phyloP scores from a whole-genome alignment of 2,797 vertebrate species.

The Sciurus vulgaris region DNA sequence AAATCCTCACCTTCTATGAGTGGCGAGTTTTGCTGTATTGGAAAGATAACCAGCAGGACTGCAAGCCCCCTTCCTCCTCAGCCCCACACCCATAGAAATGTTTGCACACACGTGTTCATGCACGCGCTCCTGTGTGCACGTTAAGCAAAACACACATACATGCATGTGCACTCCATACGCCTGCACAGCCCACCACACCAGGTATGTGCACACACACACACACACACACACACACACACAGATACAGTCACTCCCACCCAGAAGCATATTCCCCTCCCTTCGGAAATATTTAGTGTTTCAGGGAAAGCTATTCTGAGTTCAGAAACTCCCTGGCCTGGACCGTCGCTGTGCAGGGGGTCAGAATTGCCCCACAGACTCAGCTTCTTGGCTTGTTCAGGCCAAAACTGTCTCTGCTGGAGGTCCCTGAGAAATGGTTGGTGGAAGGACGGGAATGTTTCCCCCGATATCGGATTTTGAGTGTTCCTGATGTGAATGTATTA shows the following conservation, averaged over 20 bases:
- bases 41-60: background rate
- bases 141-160: background rate
- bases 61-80: background rate
- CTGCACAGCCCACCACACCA: background rate
- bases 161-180: background rate
- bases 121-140: background rate
- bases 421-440: slow-evolving; percentile 7
- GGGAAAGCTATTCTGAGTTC: slow-evolving; percentile 46
- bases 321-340: slow-evolving; percentile 54
- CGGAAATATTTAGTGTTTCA: slow-evolving; percentile 39
- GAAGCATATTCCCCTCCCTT: background rate
- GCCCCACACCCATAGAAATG: background rate
- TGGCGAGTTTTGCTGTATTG: background rate
- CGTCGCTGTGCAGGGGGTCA: background rate
- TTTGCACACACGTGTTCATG: no score
- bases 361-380: background rate
- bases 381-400: background rate
- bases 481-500: slow-evolving; percentile 33
- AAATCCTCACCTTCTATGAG: background rate
- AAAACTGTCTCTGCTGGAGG: background rate
- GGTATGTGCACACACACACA: background rate
- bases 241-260: background rate
- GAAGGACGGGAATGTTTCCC: background rate
- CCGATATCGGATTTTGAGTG: background rate
- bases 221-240: background rate